Percentiles rank a stretch among this genome's conserved stretches.
Evolutionary conservation across 2,113 vertebrate species (phyloP).

Genomic region (Lepus timidus): DNA sequence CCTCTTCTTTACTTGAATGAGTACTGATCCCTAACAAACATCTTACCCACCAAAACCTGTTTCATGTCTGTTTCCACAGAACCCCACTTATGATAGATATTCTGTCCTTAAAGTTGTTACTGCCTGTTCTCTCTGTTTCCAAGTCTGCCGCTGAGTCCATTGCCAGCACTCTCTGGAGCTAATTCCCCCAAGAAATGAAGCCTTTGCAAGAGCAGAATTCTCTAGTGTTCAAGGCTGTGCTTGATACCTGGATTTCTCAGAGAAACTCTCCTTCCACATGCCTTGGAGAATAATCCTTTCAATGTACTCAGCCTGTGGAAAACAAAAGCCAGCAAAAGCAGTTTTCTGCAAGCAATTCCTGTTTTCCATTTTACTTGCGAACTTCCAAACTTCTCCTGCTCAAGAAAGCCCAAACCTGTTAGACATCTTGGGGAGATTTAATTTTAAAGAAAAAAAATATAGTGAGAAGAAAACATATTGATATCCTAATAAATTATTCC

Average conservation of each 20-base stretch:
- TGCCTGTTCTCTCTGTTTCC: background rate
- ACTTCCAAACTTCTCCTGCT: background rate
- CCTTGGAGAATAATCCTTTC: constrained; percentile 46
- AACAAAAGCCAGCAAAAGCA: background rate
- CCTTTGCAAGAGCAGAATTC: background rate
- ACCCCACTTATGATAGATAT: background rate
- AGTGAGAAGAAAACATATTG: constrained; percentile 28
- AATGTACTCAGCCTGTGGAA: background rate
- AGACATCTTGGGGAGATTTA: constrained; percentile 6
- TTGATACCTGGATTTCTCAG: background rate
- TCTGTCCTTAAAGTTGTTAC: background rate
- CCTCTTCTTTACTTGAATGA: background rate
- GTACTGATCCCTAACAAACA: background rate
- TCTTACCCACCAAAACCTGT: background rate
- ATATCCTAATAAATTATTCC: constrained; percentile 21
- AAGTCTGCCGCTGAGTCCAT: background rate
- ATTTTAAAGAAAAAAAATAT: background rate
- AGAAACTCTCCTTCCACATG: background rate
- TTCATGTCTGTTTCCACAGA: background rate
- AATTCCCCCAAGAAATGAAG: background rate
- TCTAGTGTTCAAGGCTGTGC: background rate
- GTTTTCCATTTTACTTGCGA: background rate
- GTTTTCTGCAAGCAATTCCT: background rate
- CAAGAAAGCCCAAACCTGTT: background rate
- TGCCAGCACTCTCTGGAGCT: background rate